Evolutionary conservation across 2,888 invertebrate genomes (phyloP), one percentile per base, ranked within the genome.

Genomic region (Alentia gelatinosa): DNA sequence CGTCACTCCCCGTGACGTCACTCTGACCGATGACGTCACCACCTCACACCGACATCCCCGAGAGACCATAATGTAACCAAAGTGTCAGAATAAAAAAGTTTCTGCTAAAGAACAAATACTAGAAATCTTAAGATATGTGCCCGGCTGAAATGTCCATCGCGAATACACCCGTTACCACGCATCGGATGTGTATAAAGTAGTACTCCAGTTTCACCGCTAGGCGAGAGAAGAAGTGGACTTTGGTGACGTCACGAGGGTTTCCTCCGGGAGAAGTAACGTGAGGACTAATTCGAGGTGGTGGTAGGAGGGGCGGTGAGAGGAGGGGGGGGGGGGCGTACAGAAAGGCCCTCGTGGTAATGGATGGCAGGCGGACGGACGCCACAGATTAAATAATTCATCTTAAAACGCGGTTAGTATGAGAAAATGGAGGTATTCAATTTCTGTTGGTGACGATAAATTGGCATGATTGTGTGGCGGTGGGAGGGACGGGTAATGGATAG

Each of bases 401-500:
- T 86, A 86, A 86, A 86, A 86, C 47, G 86, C 86, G 86, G 86
- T 86, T 86, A 86, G 47, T 86, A 86, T 86, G 86, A 86, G 86
- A 86, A 86, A 86, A 86, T 86, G 86, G 86, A 50, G 86, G 86
- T 86, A 86, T 86, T 86, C 86, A 86, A 86, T 86, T 86, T 86
- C 86, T 86, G 86, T 42, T 30, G 26, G 86, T 35, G 86, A 86
- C 86, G 47, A 86, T 86, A 86, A 86, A 86, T 86, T 86, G 86
- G 86, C 86, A 86, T 86, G 86, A 86, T 86, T 86, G 86, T 42
- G 47, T 86, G 50, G 86, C 19, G 35, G 30, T 19, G 26, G 5
- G 3, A 39, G 30, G 47, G 30, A 50, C n/a, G 50, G 19, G 86
- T 86, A 47, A 86, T 86, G 86, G 86, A 86, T 86, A 12, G 86